Conservation (phyloP, 2,113 vertebrate species). For the Xenopus laevis region DNA sequence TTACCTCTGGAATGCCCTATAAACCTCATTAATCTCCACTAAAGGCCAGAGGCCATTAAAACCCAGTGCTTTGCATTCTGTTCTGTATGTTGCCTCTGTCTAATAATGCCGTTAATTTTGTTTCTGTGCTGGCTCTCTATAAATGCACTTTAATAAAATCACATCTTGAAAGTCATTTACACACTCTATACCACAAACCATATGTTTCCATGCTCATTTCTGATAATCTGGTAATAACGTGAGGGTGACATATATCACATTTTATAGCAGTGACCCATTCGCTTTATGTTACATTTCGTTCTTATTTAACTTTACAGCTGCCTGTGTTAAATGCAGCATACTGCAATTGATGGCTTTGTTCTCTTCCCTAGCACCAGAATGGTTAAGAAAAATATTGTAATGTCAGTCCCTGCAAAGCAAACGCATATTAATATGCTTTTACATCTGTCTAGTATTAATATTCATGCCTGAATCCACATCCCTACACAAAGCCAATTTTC, state of each 20-base stretch:
- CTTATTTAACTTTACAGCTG: not conserved
- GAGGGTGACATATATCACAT: not conserved
- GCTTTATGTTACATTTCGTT: not conserved
- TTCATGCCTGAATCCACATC: slow-evolving; percentile 98
- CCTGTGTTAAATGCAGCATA: not conserved
- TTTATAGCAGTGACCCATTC: not conserved
- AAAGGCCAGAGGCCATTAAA: too few relatives aligned
- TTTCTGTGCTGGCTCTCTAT: too few relatives aligned
- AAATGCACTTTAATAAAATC: too few relatives aligned
- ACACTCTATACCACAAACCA: too few relatives aligned
- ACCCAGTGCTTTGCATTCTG: too few relatives aligned
- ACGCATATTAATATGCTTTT: slow-evolving; percentile 99
- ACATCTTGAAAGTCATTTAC: too few relatives aligned
- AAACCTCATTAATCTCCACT: too few relatives aligned
- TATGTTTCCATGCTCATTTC: not conserved
- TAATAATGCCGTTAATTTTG: too few relatives aligned
- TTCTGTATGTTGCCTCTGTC: too few relatives aligned
- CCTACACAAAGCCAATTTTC: slow-evolving; percentile 99
- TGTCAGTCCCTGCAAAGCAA: slow-evolving; percentile 88
- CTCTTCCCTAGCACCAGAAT: slow-evolving; percentile 4
- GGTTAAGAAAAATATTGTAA: slow-evolving; percentile 93
- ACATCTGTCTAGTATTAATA: slow-evolving; percentile 99
- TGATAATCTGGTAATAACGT: not conserved
- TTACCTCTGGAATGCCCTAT: too few relatives aligned
- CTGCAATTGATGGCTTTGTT: not conserved